phyloP scores from a whole-genome alignment of 2,888 invertebrate genomes.

The Exephanes ischioxanthus region DNA sequence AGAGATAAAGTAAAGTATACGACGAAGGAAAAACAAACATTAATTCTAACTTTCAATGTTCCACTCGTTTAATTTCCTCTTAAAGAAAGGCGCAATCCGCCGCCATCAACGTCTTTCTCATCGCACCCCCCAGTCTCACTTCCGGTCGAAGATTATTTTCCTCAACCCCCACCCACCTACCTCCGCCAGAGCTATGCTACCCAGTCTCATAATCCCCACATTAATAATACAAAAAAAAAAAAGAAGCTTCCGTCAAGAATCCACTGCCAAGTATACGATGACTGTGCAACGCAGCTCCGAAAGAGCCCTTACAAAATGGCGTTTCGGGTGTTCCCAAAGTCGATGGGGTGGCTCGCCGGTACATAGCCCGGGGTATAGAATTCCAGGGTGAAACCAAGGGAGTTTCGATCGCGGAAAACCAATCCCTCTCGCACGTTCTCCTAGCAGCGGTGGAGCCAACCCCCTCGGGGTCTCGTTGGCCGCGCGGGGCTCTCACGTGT shows the following conservation, averaged over 20 bases:
- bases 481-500: conserved; percentile 74
- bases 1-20: too few species aligned
- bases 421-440: conserved; percentile 77
- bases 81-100: too few species aligned
- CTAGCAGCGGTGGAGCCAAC: conserved; percentile 73
- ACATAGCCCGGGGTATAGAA: conserved; percentile 32
- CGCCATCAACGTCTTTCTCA: too few species aligned
- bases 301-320: conserved; percentile 81
- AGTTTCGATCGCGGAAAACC: conserved; percentile 77
- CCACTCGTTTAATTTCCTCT: too few species aligned
- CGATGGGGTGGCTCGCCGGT: conserved; percentile 51
- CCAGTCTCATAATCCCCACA: too few species aligned
- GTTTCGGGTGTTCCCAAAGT: conserved; percentile 71
- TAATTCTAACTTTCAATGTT: not conserved
- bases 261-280: conserved; percentile 47
- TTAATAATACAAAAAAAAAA: not conserved
- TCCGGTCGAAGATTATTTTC: too few species aligned
- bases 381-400: conserved; percentile 68
- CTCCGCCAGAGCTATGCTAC: too few species aligned
- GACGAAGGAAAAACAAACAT: not conserved
- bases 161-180: too few species aligned
- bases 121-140: too few species aligned
- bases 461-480: conserved; percentile 78
- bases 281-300: conserved; percentile 43
- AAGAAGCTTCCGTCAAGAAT: not conserved